Base-by-base conservation (phyloP, 1,140 invertebrate genomes). In the Macrotrachela quadricornifera region DNA sequence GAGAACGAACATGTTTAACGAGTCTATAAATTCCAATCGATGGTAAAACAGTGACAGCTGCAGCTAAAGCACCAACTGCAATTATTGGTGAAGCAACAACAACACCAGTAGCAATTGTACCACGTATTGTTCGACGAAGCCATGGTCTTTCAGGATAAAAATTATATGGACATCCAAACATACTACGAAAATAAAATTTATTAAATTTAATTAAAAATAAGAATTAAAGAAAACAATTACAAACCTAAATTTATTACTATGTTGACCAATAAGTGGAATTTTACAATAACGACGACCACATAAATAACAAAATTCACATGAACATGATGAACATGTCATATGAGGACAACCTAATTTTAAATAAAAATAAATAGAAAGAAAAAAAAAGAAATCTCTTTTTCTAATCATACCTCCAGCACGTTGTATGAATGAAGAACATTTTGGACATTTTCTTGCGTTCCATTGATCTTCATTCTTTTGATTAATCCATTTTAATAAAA, bases 371-470 rank as follows among this genome's bases (percentile, higher is more conserved):
- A 30, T 4, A 30, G 21, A 30, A 4, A 30, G 21, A 4, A 4
- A 2, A 30, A 30, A 2, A 30, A 4, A 30, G 2, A 30, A 30
- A 4, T 30, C 21, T 30, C 21, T 30, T 30, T 30, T 2, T 30
- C 8, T 30, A 4, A 4, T 4, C 8, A 4, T 30, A 30, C 21
- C 71, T 46, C 63, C 58, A 1, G 60, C 61, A 46, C 67, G 60
- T 58, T 73, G 63, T 21, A 73, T 72, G 52, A 60, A 72, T 14
- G 71, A 62, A 67, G 71, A 54, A 59, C 71, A 73, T 49, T 66
- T 69, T 0, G 71, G 71, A 60, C 71, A 73, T 51, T 59, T 63
- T 49, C 70, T 65, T 14, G 71, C 71, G 62, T 73, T 73, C 14
- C 59, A 48, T 51, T 67, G 62, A 11, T 70, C 71, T 49, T 63